These are phyloP conservation scores for Nineta flava DNA, from an alignment of 2,888 invertebrate species.

Conservation along the genomic window DNA sequence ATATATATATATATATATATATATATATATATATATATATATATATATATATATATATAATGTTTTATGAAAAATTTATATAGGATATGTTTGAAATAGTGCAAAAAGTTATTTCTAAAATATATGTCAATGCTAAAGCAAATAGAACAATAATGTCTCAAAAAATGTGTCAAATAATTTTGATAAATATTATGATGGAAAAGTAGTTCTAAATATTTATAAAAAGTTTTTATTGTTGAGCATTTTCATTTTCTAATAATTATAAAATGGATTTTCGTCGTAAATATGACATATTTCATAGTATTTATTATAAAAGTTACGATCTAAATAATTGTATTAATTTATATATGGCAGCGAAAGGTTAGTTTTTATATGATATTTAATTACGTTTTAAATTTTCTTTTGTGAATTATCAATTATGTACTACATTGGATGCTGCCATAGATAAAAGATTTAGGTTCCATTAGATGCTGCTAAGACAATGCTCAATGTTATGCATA, in stretches of 20 bases:
- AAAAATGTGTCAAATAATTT: no score
- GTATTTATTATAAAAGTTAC: neutral
- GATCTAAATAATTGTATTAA: constrained; percentile 4
- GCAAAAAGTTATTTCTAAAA: no score
- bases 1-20: no score
- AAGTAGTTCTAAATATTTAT: neutral
- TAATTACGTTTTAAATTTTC: neutral
- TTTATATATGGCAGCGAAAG: constrained; percentile 5
- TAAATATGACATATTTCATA: constrained; percentile 1
- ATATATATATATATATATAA: no score
- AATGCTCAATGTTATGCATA: neutral
- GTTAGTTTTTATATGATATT: neutral
- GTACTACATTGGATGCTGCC: neutral
- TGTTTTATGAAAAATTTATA: no score
- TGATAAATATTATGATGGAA: no score
- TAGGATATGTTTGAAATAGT: no score
- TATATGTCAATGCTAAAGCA: no score
- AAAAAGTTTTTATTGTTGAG: neutral
- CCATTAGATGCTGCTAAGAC: neutral
- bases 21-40: no score
- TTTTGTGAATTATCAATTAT: neutral
- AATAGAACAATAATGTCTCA: no score
- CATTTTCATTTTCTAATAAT: neutral
- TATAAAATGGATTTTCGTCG: constrained; percentile 2
- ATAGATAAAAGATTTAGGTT: no score